phyloP scores from a whole-genome alignment of 2,888 invertebrate species.

The Tuta absoluta region DNA sequence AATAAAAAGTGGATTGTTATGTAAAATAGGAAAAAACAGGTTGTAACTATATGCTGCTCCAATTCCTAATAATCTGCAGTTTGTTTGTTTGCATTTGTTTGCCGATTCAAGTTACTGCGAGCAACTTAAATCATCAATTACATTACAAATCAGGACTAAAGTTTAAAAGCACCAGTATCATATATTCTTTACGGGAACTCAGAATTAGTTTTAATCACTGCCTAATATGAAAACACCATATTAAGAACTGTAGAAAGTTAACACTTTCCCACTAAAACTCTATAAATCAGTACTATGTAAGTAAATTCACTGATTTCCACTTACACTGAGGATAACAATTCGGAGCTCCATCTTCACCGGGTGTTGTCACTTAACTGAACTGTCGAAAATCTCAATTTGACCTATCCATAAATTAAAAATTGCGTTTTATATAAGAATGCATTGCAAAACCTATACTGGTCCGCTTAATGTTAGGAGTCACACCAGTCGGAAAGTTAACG shows the following conservation, averaged over 20 bases:
- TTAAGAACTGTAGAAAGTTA: too few relatives aligned
- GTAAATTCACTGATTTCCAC: constrained; percentile 30
- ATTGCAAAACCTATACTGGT: constrained; percentile 33
- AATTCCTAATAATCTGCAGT: too few relatives aligned
- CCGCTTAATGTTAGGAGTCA: constrained; percentile 16
- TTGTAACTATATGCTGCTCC: too few relatives aligned
- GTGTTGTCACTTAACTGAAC: constrained; percentile 19
- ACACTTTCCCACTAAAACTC: background rate
- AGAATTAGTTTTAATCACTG: too few relatives aligned
- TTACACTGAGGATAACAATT: constrained; percentile 52
- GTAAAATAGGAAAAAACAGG: too few relatives aligned
- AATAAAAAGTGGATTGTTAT: too few relatives aligned
- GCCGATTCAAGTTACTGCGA: too few relatives aligned
- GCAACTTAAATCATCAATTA: too few relatives aligned
- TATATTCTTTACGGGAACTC: too few relatives aligned
- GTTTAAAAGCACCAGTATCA: too few relatives aligned
- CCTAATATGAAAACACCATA: background rate
- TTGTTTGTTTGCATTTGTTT: too few relatives aligned
- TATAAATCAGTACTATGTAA: background rate
- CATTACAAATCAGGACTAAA: too few relatives aligned
- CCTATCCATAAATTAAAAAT: constrained; percentile 21
- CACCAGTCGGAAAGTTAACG: background rate
- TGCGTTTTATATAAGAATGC: constrained; percentile 24
- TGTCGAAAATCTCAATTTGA: constrained; percentile 11
- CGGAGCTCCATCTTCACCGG: constrained; percentile 46